Percentiles rank a stretch among this genome's conserved stretches.
These are phyloP conservation scores for Myocastor coypus DNA, from an alignment of 2,113 vertebrate genomes.

Conservation along the genomic window DNA sequence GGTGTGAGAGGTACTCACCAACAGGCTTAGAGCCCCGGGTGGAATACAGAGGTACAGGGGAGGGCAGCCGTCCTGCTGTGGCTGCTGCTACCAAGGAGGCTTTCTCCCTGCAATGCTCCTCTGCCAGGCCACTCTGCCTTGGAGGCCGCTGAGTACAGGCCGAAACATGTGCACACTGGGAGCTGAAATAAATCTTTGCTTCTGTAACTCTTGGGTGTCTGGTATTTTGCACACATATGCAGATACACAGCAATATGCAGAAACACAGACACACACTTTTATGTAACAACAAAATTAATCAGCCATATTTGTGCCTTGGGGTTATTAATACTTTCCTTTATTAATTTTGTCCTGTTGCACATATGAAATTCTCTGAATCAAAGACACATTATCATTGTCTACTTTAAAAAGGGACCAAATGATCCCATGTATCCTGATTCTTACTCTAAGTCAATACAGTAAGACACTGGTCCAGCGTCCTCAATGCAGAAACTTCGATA, in stretches of 20 bases:
- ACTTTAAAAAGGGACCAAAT: neutral
- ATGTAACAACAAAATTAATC: neutral
- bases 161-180: neutral
- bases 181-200: neutral
- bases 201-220: neutral
- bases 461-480: neutral
- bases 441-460: neutral
- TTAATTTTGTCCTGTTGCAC: neutral
- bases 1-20: neutral
- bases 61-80: neutral
- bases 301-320: neutral
- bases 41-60: neutral
- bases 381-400: neutral
- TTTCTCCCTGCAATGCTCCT: neutral
- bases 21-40: too few species aligned
- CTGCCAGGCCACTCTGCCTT: neutral
- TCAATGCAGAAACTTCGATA: neutral
- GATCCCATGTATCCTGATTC: neutral
- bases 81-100: neutral
- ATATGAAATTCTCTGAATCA: neutral
- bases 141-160: neutral
- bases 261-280: neutral
- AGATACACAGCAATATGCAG: neutral
- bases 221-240: neutral
- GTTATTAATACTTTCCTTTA: neutral